Evolutionary conservation across 2,113 vertebrate genomes (phyloP).

Genomic region (Eudorcas thomsonii): DNA sequence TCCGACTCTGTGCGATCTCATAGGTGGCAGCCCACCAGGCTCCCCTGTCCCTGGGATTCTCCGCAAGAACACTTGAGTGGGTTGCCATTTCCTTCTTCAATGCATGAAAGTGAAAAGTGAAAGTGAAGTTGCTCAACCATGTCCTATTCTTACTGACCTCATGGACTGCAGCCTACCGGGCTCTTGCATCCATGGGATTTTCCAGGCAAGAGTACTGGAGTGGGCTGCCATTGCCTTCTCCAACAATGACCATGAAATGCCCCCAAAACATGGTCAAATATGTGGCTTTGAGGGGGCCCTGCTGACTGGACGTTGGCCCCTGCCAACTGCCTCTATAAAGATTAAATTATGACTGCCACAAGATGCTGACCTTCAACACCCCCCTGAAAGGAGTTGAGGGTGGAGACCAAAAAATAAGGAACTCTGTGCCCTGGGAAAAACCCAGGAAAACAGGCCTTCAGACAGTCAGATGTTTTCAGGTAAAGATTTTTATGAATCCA

Average conservation of each 20-base stretch:
- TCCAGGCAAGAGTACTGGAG: not conserved
- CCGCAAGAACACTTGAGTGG: not conserved
- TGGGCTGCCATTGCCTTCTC: not conserved
- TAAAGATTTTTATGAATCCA: not conserved
- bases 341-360: not conserved
- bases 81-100: not conserved
- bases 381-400: not conserved
- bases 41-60: not conserved
- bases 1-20: not conserved
- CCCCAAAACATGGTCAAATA: not conserved
- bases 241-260: not conserved
- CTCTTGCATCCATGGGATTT: fast-evolving
- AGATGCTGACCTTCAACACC: not conserved
- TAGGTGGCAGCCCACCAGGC: not conserved
- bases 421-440: not conserved
- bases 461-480: not conserved
- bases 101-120: not conserved
- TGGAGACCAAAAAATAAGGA: not conserved
- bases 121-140: fast-evolving
- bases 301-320: not conserved
- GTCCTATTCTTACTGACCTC: not conserved
- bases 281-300: not conserved
- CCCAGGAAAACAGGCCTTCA: not conserved
- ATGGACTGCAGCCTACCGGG: not conserved
- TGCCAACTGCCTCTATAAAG: not conserved